These are phyloP conservation scores for Cerastis leucographa DNA, from an alignment of 2,888 invertebrate species.

Conservation along the genomic window DNA sequence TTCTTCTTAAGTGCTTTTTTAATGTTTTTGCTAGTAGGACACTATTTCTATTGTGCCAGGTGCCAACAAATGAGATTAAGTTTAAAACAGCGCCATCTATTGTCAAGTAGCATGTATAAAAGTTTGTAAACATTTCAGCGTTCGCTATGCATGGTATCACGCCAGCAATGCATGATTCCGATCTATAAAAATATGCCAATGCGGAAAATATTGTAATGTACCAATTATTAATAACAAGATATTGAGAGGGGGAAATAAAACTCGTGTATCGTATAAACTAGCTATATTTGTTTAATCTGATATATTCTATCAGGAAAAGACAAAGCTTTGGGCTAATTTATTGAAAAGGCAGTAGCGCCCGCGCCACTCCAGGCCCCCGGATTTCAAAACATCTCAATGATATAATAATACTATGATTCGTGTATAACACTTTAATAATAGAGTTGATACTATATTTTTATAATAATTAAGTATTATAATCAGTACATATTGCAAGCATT, in stretches of 20 bases:
- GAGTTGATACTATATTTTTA: conserved; percentile 42
- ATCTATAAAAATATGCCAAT: conserved; percentile 37
- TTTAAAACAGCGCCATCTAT: conserved; percentile 76
- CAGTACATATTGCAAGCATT: conserved; percentile 65
- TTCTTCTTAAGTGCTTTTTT: background rate
- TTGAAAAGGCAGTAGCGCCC: conserved; percentile 86
- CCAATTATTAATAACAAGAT: conserved; percentile 4
- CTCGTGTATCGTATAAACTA: conserved; percentile 72
- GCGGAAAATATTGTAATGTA: conserved; percentile 22
- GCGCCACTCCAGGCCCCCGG: conserved; percentile 81
- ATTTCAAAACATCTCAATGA: conserved; percentile 44
- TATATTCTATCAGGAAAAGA: conserved; percentile 91
- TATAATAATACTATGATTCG: conserved; percentile 58
- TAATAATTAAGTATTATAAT: conserved; percentile 60
- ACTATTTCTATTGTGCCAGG: background rate
- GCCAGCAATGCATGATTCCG: conserved; percentile 17
- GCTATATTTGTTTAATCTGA: conserved; percentile 91
- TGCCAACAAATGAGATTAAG: background rate
- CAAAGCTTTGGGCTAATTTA: conserved; percentile 91
- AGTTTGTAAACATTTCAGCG: background rate
- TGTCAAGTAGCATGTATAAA: conserved; percentile 67
- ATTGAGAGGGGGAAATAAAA: conserved; percentile 75
- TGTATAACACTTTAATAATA: conserved; percentile 59
- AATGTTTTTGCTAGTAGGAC: background rate
- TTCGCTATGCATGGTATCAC: conserved; percentile 11